Base-by-base conservation (phyloP, 2,888 invertebrate genomes). In the Melieria crassipennis region DNA sequence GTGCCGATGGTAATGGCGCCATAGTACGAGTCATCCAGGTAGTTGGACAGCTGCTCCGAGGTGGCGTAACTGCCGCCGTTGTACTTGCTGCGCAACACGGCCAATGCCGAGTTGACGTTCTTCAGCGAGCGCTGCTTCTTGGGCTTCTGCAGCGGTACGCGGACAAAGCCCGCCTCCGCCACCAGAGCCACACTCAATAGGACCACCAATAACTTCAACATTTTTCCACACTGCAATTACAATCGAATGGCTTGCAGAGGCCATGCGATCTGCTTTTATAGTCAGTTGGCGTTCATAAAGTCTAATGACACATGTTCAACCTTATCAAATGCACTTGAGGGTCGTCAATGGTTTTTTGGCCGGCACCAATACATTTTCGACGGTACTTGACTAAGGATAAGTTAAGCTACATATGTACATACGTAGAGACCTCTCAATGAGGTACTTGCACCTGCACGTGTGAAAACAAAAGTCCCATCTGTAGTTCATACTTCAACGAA, bases 1-100 rank as follows among this genome's bases (percentile, higher is more conserved):
- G 90, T 91, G 71, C 98, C 98, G 86, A 98, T 93, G 0, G 90
- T 88, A 79, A 98, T 96, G 7, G 58, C 65, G 42, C 78, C 78
- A 71, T 75, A 78, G 60, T 82, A 82, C 5, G 77, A 75, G 65
- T 78, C 78, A 11, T 82, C 79, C 47, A 78, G 66, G 55, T 75
- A 77, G 62, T 83, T 83, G 7, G 70, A 45, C 9, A 82, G 68
- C 1, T 74, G 48, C 5, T 77, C 74, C 4, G 56, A 68, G 10
- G 65, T 5, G 0, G 69, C 47, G 43, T 5, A 43, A 46, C 48
- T 57, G 7, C 10, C 65, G 7, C 48, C 10, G 2, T 62, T 52
- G 6, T 81, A 71, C 46, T 79, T 80, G 7, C 74, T 69, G 10
- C 66, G 73, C 43, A 80, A 11, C 52, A 73, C 55, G 0, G 57